Evolutionary conservation across 2,888 invertebrate species (phyloP).

Genomic region (Mechanitis messenoides): DNA sequence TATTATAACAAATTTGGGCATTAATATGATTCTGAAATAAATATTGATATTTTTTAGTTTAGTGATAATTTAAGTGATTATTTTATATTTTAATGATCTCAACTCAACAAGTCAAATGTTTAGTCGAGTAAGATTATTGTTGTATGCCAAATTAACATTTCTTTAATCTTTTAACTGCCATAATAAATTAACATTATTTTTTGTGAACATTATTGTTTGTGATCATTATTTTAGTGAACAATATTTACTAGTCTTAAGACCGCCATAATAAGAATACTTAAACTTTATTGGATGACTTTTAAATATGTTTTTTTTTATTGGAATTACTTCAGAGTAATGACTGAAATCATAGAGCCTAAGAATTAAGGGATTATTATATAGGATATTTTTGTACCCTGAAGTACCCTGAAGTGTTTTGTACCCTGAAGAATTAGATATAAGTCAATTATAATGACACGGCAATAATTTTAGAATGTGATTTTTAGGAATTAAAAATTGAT

Average conservation of each 20-base stretch:
- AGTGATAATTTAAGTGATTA: slow-evolving; percentile 14
- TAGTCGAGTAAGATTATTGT: slow-evolving; percentile 25
- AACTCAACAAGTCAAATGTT: slow-evolving; percentile 33
- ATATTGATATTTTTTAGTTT: slow-evolving; percentile 5
- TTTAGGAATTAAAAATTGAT: slow-evolving; percentile 30
- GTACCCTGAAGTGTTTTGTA: too few relatives aligned
- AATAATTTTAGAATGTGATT: slow-evolving; percentile 61
- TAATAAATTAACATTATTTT: not conserved
- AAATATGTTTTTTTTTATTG: not conserved
- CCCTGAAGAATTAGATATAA: slow-evolving; percentile 42
- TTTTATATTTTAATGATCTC: slow-evolving; percentile 33
- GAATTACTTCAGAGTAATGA: slow-evolving; percentile 24
- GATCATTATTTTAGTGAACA: too few relatives aligned
- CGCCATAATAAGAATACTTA: not conserved
- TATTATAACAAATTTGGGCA: too few relatives aligned
- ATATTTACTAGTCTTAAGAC: slow-evolving; percentile 1
- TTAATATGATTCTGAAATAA: not conserved
- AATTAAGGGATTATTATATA: slow-evolving; percentile 25
- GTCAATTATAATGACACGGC: slow-evolving; percentile 54
- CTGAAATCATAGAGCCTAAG: slow-evolving; percentile 50
- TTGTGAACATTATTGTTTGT: not conserved
- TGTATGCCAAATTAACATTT: slow-evolving; percentile 5
- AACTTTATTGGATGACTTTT: not conserved
- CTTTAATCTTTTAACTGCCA: slow-evolving; percentile 1
- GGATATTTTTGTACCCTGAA: slow-evolving; percentile 43